phyloP scores from a whole-genome alignment of 2,797 vertebrate species.

The Moxostoma hubbsi region DNA sequence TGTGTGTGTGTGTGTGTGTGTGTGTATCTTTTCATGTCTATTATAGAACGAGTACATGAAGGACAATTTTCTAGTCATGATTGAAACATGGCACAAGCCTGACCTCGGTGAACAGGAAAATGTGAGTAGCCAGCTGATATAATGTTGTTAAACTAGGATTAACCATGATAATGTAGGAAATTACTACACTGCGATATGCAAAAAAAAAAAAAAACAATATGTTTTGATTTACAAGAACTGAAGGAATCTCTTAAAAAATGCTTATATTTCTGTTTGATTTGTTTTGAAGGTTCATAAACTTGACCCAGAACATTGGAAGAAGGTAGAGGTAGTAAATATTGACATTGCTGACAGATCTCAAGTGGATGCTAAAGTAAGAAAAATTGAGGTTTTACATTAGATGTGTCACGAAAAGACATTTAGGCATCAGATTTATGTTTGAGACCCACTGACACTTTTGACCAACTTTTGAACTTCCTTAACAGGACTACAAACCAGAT shows the following conservation, averaged over 20 bases:
- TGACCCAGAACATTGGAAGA: constrained; percentile 82
- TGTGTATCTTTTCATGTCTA: not conserved
- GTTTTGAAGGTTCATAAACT: constrained; percentile 86
- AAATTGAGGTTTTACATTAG: not conserved
- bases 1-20: no score
- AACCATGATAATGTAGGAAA: not conserved
- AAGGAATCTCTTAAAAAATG: not conserved
- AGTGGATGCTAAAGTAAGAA: constrained; percentile 83
- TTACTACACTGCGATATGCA: not conserved
- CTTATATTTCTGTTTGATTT: constrained; percentile 6
- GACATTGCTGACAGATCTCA: constrained; percentile 88
- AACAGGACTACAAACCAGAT: constrained; percentile 92
- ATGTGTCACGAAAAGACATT: not conserved
- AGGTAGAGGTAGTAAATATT: constrained; percentile 83
- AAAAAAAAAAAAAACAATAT: no score
- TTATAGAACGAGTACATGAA: constrained; percentile 92
- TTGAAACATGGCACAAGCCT: constrained; percentile 97
- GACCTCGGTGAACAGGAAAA: constrained; percentile 91
- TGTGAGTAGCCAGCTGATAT: constrained; percentile 79
- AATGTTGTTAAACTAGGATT: not conserved
- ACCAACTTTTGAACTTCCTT: not conserved
- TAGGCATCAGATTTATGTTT: not conserved
- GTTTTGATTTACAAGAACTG: not conserved
- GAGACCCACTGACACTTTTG: not conserved
- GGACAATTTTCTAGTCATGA: constrained; percentile 91